Percentiles rank a stretch among this genome's conserved stretches.
phyloP scores from a whole-genome alignment of 2,888 invertebrate genomes.

The Parnassius glacialis region DNA sequence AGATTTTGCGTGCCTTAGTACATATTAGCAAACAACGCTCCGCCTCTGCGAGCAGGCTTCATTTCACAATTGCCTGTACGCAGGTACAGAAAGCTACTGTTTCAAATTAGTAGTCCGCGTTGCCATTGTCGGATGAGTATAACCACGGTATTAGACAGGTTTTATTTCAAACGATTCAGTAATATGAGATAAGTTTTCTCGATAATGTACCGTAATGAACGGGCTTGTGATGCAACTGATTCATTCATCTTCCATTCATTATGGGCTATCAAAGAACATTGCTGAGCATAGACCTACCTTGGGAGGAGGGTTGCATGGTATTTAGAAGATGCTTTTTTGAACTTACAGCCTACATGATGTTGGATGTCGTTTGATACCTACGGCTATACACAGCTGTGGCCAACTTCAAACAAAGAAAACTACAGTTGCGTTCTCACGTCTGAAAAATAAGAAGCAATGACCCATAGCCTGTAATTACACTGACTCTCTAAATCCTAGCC shows the following conservation, averaged over 20 bases:
- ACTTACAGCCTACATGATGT: too few species aligned
- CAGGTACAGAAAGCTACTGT: conserved; percentile 36
- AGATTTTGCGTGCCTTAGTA: conserved; percentile 36
- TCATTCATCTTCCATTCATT: not conserved
- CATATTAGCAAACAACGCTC: conserved; percentile 37
- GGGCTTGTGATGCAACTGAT: not conserved
- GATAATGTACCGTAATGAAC: conserved; percentile 1
- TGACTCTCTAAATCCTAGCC: too few species aligned
- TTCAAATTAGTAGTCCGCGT: conserved; percentile 37
- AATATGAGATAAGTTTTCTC: conserved; percentile 1
- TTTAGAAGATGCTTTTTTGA: too few species aligned
- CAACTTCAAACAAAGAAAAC: too few species aligned
- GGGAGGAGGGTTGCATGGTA: too few species aligned
- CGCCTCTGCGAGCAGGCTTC: conserved; percentile 34
- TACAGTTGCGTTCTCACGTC: too few species aligned
- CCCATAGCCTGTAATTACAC: too few species aligned
- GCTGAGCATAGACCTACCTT: too few species aligned
- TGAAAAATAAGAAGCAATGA: too few species aligned
- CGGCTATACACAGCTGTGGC: too few species aligned
- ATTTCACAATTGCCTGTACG: conserved; percentile 35
- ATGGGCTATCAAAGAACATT: too few species aligned
- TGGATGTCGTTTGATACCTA: too few species aligned
- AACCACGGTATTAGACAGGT: conserved; percentile 18
- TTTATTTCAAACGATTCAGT: conserved; percentile 22
- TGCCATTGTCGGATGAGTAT: conserved; percentile 19